Evolutionary conservation across 2,797 vertebrate species (phyloP), one percentile per base, ranked within the genome.

Genomic region (Spizella passerina): DNA sequence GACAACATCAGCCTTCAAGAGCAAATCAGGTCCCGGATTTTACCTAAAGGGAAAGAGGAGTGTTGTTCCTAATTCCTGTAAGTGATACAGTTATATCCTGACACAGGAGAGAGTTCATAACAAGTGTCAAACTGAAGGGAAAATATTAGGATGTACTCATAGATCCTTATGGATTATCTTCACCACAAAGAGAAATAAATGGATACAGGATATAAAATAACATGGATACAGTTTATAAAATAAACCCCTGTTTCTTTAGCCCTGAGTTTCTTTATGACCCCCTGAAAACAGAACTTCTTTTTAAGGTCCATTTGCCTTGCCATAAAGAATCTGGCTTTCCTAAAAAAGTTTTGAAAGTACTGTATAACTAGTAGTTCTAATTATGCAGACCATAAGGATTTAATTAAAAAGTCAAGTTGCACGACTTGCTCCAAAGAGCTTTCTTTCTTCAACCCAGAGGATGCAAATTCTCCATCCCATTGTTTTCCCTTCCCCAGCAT

Each of bases 391-490:
- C 56, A 41, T 82, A 82, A 90, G 34, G 81, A 85, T 85, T 82
- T 88, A 85, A 87, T 85, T 93, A 18, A 82, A 95, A 89, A 76
- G 73, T 59, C 49, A 65, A 82, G 43, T 65, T 77, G 13, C 15
- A 49, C 64, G 56, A 60, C 64, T 94, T 88, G 30, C 23, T 73
- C 39, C 59, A 59, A 34, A 91, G 36, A 82, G 3, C 24, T 91
- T 78, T 82, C 30, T 92, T 83, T 84, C 41, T 77, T 90, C 80
- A 86, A 64, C 43, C 39, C 50, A 86, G 61, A 57, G 69, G 65
- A 95, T 83, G 50, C 38, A 90, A 94, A 88, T 93, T 93, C 69
- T 90, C n/a, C 34, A 63, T 71, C 22, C 16, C 34, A 29, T 78
- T 71, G 13, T 65, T 59, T 86, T 81, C 8, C 10, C 20, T n/a